Evolutionary conservation across 2,797 vertebrate species (phyloP), one percentile per base, ranked within the genome.

Genomic region (Threskiornis aethiopicus): DNA sequence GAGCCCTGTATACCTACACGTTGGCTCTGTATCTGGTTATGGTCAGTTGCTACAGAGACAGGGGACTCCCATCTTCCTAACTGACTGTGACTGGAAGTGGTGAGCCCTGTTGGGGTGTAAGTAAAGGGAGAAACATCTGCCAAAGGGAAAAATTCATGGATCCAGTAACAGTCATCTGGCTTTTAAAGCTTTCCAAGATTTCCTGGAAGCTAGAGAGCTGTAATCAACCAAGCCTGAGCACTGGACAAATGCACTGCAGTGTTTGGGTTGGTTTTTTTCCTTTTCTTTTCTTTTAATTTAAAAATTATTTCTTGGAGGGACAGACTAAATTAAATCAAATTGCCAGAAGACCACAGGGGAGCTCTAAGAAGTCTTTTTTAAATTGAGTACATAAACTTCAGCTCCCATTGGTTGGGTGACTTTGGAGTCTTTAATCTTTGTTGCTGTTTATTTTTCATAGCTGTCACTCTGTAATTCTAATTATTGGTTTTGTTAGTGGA

Each of bases 381-480:
- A 89, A 90, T 41, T 73, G 77, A 90, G 15, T 91, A 71, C n/a
- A 88, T 93, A 81, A 93, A 91, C 95, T 88, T 92, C 76, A 87
- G 7, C 42, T 96, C 65, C 57, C 51, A 87, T 95, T 96, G 84
- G 82, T 33, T 90, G 67, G 57, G 52, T 6, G 18, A 75, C 87
- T 95, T 82, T 54, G 52, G 86, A 88, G 49, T 70, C 93, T 95
- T 96, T 95, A 91, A 93, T 93, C 92, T 94, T 96, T 81, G 90
- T 93, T 94, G 77, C 89, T 96, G 94, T 95, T 96, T 98, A 92
- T 97, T 97, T 97, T 96, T 94, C 94, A 87, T 87, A 95, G 96
- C 92, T 96, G 80, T 89, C 83, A 91, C 72, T 96, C 84, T 80
- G 65, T 96, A 95, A 82, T 95, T 96, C 72, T 91, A 95, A 96